Conservation (phyloP, 2,113 vertebrate genomes). For the Apaloderma vittatum region DNA sequence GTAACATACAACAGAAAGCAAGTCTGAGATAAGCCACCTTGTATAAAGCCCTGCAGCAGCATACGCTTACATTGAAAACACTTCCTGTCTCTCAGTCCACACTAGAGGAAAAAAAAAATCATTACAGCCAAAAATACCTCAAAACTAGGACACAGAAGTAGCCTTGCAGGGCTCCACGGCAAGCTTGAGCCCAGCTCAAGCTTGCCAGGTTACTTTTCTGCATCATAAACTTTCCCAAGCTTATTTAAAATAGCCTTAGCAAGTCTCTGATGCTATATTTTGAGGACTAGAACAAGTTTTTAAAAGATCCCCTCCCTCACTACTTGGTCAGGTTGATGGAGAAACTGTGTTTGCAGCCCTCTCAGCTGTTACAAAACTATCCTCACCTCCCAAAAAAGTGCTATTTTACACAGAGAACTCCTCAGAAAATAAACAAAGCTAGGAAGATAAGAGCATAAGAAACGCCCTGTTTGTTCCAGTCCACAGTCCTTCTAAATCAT, state of each 20-base stretch:
- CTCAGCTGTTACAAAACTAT: neutral
- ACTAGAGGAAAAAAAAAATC: neutral
- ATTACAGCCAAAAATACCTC: neutral
- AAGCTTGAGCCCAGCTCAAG: neutral
- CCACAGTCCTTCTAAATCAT: neutral
- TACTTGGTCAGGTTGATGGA: neutral
- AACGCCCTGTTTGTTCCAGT: neutral
- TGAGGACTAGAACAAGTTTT: neutral
- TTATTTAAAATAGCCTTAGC: neutral
- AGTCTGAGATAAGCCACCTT: neutral
- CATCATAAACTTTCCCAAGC: neutral
- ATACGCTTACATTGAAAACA: neutral
- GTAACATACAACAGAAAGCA: neutral
- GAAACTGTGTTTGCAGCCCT: accelerated
- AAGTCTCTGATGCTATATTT: neutral
- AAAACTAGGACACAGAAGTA: neutral
- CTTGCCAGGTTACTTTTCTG: neutral
- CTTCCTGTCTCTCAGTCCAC: neutral
- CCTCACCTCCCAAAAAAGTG: neutral
- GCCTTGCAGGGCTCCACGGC: neutral
- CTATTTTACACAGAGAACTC: neutral
- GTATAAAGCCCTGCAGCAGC: neutral
- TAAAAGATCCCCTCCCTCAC: neutral
- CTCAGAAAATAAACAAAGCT: neutral
- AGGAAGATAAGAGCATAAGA: neutral